Conservation (phyloP, 2,888 invertebrate species). For the Clitarchus hookeri region DNA sequence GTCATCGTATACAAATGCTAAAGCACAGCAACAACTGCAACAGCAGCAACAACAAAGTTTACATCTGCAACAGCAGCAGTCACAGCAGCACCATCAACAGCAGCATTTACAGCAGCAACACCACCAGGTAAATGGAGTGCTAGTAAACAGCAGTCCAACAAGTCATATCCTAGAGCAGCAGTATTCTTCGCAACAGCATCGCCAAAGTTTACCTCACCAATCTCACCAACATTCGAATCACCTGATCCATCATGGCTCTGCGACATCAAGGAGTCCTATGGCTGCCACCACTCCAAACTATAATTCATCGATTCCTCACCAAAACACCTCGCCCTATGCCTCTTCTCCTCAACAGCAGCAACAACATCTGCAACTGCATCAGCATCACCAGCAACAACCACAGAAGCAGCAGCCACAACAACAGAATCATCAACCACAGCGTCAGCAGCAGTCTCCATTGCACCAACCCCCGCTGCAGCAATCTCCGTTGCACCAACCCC, state of each 20-base stretch:
- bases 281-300: conserved; percentile 26
- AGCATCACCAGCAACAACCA: conserved; percentile 11
- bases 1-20: conserved; percentile 51
- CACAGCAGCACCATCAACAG: conserved; percentile 18
- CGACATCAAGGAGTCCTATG: neutral
- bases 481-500: conserved; percentile 40
- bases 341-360: conserved; percentile 40
- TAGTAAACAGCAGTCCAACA: neutral
- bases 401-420: neutral
- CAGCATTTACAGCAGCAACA: conserved; percentile 23
- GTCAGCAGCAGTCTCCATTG: neutral
- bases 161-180: conserved; percentile 20
- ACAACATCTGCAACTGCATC: neutral
- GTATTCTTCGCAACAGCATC: conserved; percentile 28
- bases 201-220: neutral
- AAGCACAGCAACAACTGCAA: conserved; percentile 39
- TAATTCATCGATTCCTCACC: conserved; percentile 38
- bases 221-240: neutral
- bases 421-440: neutral
- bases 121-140: conserved; percentile 17
- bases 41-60: conserved; percentile 19
- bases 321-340: conserved; percentile 44
- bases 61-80: conserved; percentile 27
- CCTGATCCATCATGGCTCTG: neutral
- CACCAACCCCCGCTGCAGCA: conserved; percentile 45